A percentile compares a stretch with the other conserved stretches of the same genome.
phyloP scores from a whole-genome alignment of 2,797 vertebrate species.

The Diglossa cyanea region DNA sequence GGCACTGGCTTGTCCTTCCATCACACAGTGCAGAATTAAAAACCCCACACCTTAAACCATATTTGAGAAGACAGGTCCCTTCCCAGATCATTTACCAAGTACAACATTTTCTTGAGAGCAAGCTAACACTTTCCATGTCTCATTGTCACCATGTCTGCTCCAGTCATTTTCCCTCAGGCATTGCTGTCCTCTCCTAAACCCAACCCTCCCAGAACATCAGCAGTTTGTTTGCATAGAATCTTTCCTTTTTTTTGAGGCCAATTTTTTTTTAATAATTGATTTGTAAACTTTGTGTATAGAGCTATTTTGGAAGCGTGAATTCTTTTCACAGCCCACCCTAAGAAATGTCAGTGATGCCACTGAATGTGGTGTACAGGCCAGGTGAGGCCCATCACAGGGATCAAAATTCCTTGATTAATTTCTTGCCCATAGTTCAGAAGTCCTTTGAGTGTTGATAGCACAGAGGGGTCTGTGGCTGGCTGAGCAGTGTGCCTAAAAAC shows the following conservation, averaged over 20 bases:
- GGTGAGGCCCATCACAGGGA: background rate
- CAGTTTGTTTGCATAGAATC: background rate
- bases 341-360: background rate
- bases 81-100: background rate
- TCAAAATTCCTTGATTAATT: background rate
- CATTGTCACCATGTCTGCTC: background rate
- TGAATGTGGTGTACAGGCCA: background rate
- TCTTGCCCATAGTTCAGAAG: background rate
- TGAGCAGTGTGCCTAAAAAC: background rate
- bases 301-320: background rate
- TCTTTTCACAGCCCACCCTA: background rate
- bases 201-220: background rate
- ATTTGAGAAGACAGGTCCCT: background rate
- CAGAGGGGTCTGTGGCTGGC: background rate
- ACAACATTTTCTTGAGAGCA: background rate
- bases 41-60: background rate
- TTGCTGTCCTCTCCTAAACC: background rate
- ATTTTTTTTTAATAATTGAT: background rate
- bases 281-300: background rate
- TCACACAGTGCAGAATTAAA: background rate
- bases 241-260: background rate
- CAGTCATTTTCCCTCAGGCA: background rate
- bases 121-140: background rate
- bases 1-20: background rate
- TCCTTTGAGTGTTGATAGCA: background rate